Evolutionary conservation across 2,797 vertebrate species (phyloP).

Genomic region (Amblyopsis hoosieri): DNA sequence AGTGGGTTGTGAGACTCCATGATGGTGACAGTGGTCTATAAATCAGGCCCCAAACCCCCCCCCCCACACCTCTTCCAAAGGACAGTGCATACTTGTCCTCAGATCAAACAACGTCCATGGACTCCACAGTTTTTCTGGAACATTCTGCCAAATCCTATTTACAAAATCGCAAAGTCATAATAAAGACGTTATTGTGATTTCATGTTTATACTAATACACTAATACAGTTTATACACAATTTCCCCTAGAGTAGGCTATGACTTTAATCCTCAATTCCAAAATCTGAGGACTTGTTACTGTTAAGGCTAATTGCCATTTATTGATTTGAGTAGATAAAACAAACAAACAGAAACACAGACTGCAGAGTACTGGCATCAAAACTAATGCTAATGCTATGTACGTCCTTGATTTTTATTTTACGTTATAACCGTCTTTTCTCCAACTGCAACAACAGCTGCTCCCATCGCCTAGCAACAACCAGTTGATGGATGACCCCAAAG

Average conservation of each 20-base stretch:
- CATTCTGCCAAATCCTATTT: slow-evolving; percentile 48
- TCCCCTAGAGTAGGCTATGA: too few species aligned
- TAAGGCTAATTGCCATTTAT: too few species aligned
- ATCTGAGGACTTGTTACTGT: too few species aligned
- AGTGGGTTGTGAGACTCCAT: slow-evolving; percentile 56
- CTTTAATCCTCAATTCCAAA: too few species aligned
- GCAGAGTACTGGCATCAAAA: slow-evolving; percentile 16
- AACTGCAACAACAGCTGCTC: slow-evolving; percentile 98
- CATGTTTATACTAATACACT: too few species aligned
- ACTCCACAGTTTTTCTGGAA: slow-evolving; percentile 59
- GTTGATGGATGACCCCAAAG: slow-evolving; percentile 99
- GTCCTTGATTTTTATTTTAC: slow-evolving; percentile 40
- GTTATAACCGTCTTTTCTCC: slow-evolving; percentile 70
- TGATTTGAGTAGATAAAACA: too few species aligned
- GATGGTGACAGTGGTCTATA: slow-evolving; percentile 71
- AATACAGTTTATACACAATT: too few species aligned
- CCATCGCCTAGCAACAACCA: slow-evolving; percentile 99
- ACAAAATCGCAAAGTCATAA: too few species aligned
- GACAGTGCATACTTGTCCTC: slow-evolving; percentile 63
- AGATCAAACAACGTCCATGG: slow-evolving; percentile 78
- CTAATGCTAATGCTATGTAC: background rate
- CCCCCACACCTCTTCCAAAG: too few species aligned
- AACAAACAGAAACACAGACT: slow-evolving; percentile 1
- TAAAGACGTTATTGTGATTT: background rate
- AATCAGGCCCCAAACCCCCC: slow-evolving; percentile 58